phyloP scores from a whole-genome alignment of 2,113 vertebrate species.

The Barnardius zonarius region DNA sequence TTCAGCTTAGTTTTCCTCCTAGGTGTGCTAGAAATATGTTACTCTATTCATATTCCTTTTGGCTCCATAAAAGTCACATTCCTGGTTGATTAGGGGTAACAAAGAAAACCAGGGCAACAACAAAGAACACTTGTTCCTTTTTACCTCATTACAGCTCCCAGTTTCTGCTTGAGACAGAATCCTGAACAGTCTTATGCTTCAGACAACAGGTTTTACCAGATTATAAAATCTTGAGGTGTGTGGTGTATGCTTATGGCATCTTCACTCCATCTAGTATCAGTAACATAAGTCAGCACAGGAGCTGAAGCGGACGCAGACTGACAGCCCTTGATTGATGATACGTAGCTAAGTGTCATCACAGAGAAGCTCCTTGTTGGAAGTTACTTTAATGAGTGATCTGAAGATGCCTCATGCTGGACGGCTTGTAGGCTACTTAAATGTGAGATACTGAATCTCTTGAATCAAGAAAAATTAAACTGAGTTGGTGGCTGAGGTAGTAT shows the following conservation, averaged over 20 bases:
- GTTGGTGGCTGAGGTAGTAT: not conserved
- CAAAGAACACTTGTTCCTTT: not conserved
- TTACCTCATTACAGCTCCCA: not conserved
- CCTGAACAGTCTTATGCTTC: not conserved
- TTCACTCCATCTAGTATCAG: not conserved
- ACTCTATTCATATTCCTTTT: not conserved
- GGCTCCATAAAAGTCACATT: not conserved
- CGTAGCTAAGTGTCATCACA: not conserved
- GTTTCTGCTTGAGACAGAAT: not conserved
- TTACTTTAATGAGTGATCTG: slow-evolving; percentile 15
- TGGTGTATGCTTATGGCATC: not conserved
- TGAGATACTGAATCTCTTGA: not conserved
- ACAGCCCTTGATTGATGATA: not conserved
- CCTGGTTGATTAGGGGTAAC: not conserved
- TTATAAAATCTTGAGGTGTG: not conserved
- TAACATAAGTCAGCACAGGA: slow-evolving; percentile 8
- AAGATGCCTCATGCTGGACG: not conserved
- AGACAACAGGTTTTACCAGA: not conserved
- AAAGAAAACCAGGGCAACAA: not conserved
- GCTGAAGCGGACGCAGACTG: not conserved
- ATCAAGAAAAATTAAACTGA: not conserved
- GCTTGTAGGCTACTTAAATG: not conserved
- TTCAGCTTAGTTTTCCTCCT: not conserved
- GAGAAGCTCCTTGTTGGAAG: not conserved
- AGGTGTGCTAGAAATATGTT: not conserved